phyloP scores from a whole-genome alignment of 2,888 invertebrate genomes.

The Erynnis tages region DNA sequence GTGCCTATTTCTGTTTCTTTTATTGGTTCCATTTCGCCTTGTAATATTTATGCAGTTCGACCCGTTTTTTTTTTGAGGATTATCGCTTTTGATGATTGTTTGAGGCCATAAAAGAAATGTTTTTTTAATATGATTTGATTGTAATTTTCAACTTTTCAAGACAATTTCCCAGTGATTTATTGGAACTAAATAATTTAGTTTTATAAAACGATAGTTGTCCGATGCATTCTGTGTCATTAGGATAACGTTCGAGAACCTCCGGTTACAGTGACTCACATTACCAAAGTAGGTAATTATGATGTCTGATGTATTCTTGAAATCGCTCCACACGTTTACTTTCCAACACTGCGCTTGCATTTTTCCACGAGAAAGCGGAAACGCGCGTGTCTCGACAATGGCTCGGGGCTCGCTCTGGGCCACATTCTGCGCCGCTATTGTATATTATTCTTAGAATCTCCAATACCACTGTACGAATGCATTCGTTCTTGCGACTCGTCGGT shows the following conservation, averaged over 20 bases:
- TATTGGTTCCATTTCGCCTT: conserved; percentile 16
- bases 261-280: conserved; percentile 31
- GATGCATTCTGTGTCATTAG: conserved; percentile 2
- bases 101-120: not conserved
- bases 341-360: conserved; percentile 74
- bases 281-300: conserved; percentile 37
- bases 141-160: too few relatives aligned
- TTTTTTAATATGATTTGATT: too few relatives aligned
- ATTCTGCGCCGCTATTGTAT: conserved; percentile 67
- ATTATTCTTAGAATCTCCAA: conserved; percentile 63
- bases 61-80: conserved; percentile 8
- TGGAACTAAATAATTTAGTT: too few relatives aligned
- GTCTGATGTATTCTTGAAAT: conserved; percentile 44
- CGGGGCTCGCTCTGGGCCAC: conserved; percentile 63
- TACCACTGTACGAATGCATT: conserved; percentile 27
- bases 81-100: not conserved
- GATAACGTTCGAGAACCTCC: conserved; percentile 10
- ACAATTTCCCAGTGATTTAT: too few relatives aligned
- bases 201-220: not conserved
- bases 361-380: conserved; percentile 80
- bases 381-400: conserved; percentile 73
- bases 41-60: conserved; percentile 12
- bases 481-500: conserved; percentile 13
- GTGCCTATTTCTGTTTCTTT: conserved; percentile 30
- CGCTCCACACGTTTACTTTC: conserved; percentile 62